Base-by-base conservation (phyloP, 1,140 invertebrate genomes). In the Heliconius nattereri region DNA sequence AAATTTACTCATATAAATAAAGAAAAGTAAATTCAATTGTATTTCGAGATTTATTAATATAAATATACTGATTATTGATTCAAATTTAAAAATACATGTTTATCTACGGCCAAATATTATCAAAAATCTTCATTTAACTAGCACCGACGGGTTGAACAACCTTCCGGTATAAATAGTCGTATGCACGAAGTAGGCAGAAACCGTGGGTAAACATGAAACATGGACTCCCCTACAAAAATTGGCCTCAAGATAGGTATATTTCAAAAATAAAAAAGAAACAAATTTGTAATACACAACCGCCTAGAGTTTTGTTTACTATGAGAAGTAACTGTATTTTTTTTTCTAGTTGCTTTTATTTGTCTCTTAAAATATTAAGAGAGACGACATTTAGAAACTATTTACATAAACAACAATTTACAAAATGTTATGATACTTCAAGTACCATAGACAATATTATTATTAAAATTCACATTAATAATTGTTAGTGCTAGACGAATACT, bases 91-190 rank as follows among this genome's bases (percentile, higher is more conserved):
- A 26, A 23, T 23, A 60, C 2, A 60, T 60, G 9, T 23, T 66
- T 19, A 9, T 66, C 60, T 66, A 26, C 19, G 60, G 9, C 3
- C 2, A 16, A 16, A 66, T 29, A 66, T 29, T 66, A 6, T 66
- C 13, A 9, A 66, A 66, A 66, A 29, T 66, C 54, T n/a, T 11
- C 54, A 11, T 60, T 60, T 16, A n/a, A 74, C 29, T 57, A 81
- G 60, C 60, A 73, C 75, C 74, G 78, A 73, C 75, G 88, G 86
- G 90, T 91, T 92, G 88, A 92, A 91, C 80, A 91, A 92, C 90
- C 91, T 87, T 81, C 83, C 86, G 87, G 37, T 80, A 84, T 85
- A 91, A 91, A 91, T 91, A 90, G 89, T 78, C 79, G 49, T 66
- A 37, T 79, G 85, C 73, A 84, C 85, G 85, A 81, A 81, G 80